Evolutionary conservation across 2,113 vertebrate species (phyloP).

Genomic region (Cricetomys ansorgei): DNA sequence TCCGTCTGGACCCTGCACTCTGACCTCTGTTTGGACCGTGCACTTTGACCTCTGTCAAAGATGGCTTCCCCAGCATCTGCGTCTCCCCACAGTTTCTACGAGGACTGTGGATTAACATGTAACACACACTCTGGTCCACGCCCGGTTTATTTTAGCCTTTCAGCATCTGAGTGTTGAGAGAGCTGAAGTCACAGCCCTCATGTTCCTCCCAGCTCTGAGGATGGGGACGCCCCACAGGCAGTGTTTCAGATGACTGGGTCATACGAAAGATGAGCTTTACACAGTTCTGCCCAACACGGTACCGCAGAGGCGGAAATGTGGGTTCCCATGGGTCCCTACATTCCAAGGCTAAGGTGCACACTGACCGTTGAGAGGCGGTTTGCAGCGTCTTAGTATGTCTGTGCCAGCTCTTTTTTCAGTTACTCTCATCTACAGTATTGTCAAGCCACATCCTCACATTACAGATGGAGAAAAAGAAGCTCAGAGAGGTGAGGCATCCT

Average conservation of each 20-base stretch:
- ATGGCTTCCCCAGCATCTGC: not conserved
- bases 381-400: not conserved
- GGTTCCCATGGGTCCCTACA: not conserved
- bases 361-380: not conserved
- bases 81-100: accelerated
- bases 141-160: not conserved
- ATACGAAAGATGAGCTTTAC: not conserved
- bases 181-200: too few species aligned
- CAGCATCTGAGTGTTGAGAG: not conserved
- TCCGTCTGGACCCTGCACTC: not conserved
- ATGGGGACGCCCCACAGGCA: not conserved
- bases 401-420: not conserved
- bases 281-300: not conserved
- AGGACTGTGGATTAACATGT: not conserved
- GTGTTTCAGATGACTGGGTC: not conserved
- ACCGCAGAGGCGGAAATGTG: not conserved
- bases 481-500: not conserved
- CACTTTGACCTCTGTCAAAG: too few species aligned
- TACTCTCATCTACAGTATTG: not conserved
- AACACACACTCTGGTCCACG: not conserved
- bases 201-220: not conserved
- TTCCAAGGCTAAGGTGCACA: not conserved
- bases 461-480: not conserved
- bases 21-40: not conserved
- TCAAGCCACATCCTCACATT: not conserved